These are phyloP conservation scores for Alouatta palliata DNA, from an alignment of 2,113 vertebrate genomes.

Conservation along the genomic window DNA sequence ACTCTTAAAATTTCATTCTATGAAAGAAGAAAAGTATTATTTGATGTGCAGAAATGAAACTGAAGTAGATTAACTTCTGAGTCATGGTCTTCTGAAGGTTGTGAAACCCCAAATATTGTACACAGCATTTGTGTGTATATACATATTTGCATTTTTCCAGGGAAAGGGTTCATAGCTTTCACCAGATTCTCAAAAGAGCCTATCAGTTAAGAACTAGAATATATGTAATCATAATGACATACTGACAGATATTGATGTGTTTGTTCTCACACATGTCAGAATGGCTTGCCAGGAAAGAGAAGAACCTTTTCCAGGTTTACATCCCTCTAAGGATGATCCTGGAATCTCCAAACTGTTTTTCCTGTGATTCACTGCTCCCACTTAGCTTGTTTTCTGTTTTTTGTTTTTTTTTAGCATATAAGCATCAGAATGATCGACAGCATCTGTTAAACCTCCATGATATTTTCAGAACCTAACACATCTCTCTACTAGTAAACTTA, in stretches of 20 bases:
- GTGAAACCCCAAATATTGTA: neutral
- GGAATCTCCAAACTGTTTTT: neutral
- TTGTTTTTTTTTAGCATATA: neutral
- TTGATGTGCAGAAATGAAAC: neutral
- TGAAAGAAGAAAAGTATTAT: neutral
- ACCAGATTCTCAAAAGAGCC: neutral
- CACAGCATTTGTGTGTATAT: neutral
- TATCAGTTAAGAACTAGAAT: neutral
- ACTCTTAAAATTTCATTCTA: neutral
- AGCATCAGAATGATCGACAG: neutral
- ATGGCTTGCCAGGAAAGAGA: neutral
- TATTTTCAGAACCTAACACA: constrained; percentile 41
- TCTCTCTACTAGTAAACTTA: neutral
- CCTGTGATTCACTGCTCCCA: neutral
- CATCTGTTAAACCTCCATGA: neutral
- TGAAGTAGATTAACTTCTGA: neutral
- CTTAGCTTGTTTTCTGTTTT: neutral
- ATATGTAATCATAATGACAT: neutral
- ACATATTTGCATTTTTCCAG: neutral
- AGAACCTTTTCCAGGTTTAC: neutral
- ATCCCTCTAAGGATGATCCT: neutral
- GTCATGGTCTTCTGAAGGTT: neutral
- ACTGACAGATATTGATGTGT: neutral
- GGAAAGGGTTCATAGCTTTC: neutral
- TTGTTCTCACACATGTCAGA: neutral